Conservation (phyloP, 2,797 vertebrate species). For the Falco novaeseelandiae region DNA sequence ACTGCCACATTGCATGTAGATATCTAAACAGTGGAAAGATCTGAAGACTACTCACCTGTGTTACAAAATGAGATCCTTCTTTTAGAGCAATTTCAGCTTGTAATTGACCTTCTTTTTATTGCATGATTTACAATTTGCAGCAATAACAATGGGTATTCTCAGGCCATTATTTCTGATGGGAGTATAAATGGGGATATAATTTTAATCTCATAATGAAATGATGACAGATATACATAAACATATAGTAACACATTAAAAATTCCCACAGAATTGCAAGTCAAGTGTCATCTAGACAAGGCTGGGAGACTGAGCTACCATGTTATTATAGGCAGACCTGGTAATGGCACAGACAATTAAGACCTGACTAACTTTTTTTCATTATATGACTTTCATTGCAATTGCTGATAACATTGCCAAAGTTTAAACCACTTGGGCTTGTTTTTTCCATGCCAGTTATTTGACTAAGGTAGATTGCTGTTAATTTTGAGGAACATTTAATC, state of each 20-base stretch:
- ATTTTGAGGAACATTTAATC: neutral
- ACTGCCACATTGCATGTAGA: neutral
- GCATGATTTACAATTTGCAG: conserved; percentile 38
- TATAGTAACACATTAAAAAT: conserved; percentile 14
- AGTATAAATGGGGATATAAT: conserved; percentile 28
- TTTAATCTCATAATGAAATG: conserved; percentile 61
- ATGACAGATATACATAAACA: conserved; percentile 57
- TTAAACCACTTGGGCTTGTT: neutral
- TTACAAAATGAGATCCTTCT: neutral
- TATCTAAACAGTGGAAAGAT: neutral
- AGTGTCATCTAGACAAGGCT: conserved; percentile 3
- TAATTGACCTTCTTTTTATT: neutral
- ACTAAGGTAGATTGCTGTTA: neutral
- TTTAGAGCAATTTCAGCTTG: neutral
- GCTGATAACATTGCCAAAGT: conserved; percentile 21
- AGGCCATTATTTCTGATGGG: conserved; percentile 52
- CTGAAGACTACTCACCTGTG: neutral
- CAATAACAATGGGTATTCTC: conserved; percentile 23
- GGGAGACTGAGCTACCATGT: neutral
- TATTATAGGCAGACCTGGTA: conserved; percentile 20
- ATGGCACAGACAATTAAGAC: conserved; percentile 32
- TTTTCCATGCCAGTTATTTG: neutral
- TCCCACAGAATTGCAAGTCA: conserved; percentile 43
- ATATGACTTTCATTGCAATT: neutral
- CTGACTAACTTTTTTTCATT: conserved; percentile 42